Percentiles rank a stretch among this genome's conserved stretches.
These are phyloP conservation scores for Oryzias curvinotus DNA, from an alignment of 2,113 vertebrate species.

Conservation along the genomic window DNA sequence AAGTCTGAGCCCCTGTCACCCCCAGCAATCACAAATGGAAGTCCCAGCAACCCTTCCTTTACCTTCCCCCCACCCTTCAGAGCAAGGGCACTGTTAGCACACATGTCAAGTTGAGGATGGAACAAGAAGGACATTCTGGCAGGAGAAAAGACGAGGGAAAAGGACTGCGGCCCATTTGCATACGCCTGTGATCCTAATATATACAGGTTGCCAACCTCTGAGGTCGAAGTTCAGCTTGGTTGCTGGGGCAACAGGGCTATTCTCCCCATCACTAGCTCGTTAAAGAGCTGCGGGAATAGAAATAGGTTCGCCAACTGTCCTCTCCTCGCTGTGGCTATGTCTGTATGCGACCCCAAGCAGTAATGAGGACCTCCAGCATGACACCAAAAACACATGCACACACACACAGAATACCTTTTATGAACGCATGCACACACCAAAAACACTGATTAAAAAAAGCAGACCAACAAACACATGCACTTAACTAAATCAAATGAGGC, in stretches of 20 bases:
- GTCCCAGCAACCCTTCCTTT: slow-evolving; percentile 35
- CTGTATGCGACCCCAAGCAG: slow-evolving; percentile 61
- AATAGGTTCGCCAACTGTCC: slow-evolving; percentile 75
- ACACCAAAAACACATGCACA: slow-evolving; percentile 22
- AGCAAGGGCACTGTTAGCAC: slow-evolving; percentile 69
- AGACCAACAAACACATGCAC: slow-evolving; percentile 8
- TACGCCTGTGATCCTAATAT: slow-evolving; percentile 78
- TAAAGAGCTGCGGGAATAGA: slow-evolving; percentile 73
- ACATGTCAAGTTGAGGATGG: slow-evolving; percentile 67
- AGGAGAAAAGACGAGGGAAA: slow-evolving; percentile 56
- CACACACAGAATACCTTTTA: slow-evolving; percentile 10
- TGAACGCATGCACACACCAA: slow-evolving; percentile 13
- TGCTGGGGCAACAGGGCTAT: slow-evolving; percentile 64
- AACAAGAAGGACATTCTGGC: slow-evolving; percentile 72
- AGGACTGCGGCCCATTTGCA: slow-evolving; percentile 65
- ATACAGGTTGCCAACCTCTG: slow-evolving; percentile 76
- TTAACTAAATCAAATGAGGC: too few species aligned
- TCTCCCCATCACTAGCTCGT: slow-evolving; percentile 73
- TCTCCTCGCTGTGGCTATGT: slow-evolving; percentile 61
- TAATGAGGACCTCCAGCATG: slow-evolving; percentile 71
- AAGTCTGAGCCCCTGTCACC: slow-evolving; percentile 60
- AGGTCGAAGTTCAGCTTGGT: slow-evolving; percentile 66
- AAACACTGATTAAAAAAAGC: not conserved
- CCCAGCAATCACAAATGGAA: slow-evolving; percentile 63
- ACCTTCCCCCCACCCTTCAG: slow-evolving; percentile 56